Evolutionary conservation across 2,888 invertebrate species (phyloP), one percentile per base, ranked within the genome.

Genomic region (Leucophenga montana): DNA sequence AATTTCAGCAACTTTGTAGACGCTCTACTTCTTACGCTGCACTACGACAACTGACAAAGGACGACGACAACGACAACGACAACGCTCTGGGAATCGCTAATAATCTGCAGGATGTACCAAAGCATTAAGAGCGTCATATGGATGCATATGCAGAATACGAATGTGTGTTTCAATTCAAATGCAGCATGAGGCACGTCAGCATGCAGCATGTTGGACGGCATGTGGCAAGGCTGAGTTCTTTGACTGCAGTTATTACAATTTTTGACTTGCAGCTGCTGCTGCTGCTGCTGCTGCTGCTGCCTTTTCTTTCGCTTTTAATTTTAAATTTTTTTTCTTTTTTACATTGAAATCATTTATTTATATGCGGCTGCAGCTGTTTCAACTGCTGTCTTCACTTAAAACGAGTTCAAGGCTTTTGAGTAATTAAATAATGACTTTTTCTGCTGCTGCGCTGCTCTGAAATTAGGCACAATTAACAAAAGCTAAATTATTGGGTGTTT

Each of bases 321-420:
- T 27, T 4, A 27, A 27, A 8, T 39, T 39, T 39, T 33, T 33
- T 33, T 33, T 33, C 3, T 3, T 33, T 33, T 39, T 39, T 39
- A 27, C 27, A 27, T 64, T 44, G 65, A 68, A 72, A 69, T 66
- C 66, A 69, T 67, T 66, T 67, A 73, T 68, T 68, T 67, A 72
- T 74, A 54, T 72, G 54, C 71, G 44, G 67, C 67, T 50, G 66
- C 64, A 68, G 66, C 65, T 20, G n/a, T 18, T 18, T 57, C 33
- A 56, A 3, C 27, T 22, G 11, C 31, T 57, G 57, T 13, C n/a
- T 50, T 50, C 8, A 16, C 50, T n/a, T 57, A 27, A 11, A 14
- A 9, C 31, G 27, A 57, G 31, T 57, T 57, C 57, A 57, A 31
- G n/a, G 31, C 11, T 18, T 20, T 53, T 54, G 5, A 53, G 14